phyloP scores from a whole-genome alignment of 2,797 vertebrate genomes.

The Mus spretus region DNA sequence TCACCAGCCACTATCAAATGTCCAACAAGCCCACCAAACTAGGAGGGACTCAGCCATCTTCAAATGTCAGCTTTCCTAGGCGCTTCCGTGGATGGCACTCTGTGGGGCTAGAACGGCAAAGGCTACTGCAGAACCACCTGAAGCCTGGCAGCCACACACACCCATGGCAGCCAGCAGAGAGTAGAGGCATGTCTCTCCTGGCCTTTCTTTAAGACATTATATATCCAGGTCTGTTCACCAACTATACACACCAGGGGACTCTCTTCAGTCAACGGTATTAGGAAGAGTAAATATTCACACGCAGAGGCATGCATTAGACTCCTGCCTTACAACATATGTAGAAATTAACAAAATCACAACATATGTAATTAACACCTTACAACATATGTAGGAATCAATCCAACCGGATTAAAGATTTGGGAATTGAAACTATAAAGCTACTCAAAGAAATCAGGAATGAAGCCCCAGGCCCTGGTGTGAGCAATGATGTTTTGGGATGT shows the following conservation, averaged over 20 bases:
- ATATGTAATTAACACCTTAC: no score
- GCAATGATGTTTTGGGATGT: neutral
- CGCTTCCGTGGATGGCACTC: neutral
- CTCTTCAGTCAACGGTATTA: neutral
- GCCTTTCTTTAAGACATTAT: accelerated
- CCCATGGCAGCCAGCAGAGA: neutral
- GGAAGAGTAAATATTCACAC: neutral
- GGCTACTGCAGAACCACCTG: neutral
- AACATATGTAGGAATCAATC: neutral
- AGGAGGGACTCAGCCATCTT: neutral
- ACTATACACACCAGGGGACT: neutral
- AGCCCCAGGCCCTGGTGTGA: neutral
- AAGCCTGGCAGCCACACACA: no score
- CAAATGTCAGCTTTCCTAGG: neutral
- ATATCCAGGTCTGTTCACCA: neutral
- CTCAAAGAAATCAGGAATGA: neutral
- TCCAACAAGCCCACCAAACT: neutral
- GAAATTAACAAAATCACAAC: neutral
- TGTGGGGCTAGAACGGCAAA: accelerated
- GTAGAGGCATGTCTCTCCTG: neutral
- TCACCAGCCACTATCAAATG: neutral
- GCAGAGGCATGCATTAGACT: neutral
- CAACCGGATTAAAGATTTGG: neutral
- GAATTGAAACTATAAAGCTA: neutral
- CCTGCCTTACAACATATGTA: neutral